These are phyloP conservation scores for Ictalurus furcatus DNA, from an alignment of 2,113 vertebrate species.

Conservation along the genomic window DNA sequence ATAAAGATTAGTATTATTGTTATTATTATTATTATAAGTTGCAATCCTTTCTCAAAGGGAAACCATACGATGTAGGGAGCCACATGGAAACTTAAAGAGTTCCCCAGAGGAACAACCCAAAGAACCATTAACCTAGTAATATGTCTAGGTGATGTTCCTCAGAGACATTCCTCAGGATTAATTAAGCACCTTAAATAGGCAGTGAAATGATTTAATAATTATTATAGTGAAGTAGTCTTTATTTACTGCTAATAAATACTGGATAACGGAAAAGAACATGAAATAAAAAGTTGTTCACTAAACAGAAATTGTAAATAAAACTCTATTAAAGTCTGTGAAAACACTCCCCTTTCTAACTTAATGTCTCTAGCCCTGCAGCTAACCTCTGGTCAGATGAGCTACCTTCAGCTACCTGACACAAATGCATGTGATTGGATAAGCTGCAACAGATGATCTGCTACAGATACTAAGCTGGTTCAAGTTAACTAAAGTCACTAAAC, in stretches of 20 bases:
- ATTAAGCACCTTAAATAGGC: slow-evolving; percentile 9
- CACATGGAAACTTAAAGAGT: background rate
- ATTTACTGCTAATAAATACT: slow-evolving; percentile 1
- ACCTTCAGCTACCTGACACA: background rate
- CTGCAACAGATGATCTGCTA: background rate
- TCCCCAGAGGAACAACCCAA: background rate
- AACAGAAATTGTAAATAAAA: background rate
- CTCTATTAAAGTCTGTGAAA: background rate
- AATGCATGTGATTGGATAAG: background rate
- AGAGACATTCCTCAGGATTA: background rate
- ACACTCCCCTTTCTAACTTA: too few relatives aligned
- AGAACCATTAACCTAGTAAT: background rate
- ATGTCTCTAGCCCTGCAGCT: background rate
- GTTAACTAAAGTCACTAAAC: background rate
- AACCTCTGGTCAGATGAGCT: background rate
- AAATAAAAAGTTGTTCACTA: too few relatives aligned
- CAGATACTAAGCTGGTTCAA: background rate
- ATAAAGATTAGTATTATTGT: too few relatives aligned
- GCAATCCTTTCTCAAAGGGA: background rate
- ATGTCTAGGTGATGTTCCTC: slow-evolving; percentile 6
- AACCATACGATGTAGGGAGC: background rate
- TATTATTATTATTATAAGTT: too few relatives aligned
- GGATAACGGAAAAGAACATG: too few relatives aligned
- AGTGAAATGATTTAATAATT: slow-evolving; percentile 3
- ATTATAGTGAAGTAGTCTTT: background rate